Evolutionary conservation across 2,888 invertebrate species (phyloP), one percentile per base, ranked within the genome.

Genomic region (Cactoblastis cactorum): DNA sequence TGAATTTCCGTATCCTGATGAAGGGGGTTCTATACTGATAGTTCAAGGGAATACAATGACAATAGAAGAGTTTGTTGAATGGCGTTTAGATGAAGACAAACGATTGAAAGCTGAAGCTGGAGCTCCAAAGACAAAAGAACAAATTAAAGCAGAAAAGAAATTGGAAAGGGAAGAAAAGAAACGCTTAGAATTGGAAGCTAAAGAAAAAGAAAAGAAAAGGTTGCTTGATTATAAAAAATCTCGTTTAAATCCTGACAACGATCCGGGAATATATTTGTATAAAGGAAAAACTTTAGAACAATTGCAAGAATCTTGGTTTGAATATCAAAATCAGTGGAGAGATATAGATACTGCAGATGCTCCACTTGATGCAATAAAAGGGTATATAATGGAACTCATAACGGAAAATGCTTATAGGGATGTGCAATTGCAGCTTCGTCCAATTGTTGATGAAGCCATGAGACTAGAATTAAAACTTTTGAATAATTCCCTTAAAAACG

Each of bases 401-500:
- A 92, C 91, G 8, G 92, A 93, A 59, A 90, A 92, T 55, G 92
- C 93, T 57, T 91, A 93, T 56, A 80, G 91, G 52, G 92, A 94
- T 56, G 86, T 94, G 49, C 93, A 95, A 51, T 62, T 92, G 22
- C 91, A 95, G 67, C 82, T 95, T 28, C 84, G 95, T n/a, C 80
- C 90, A 33, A 84, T 92, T 43, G 94, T 95, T 0, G 96, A 96
- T 67, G 92, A 93, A 61, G 65, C 91, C 60, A 93, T 94, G 93
- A 85, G 88, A 62, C 50, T 91, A 19, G 93, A 93, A 62, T 69
- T 93, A 43, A 80, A 80, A 3, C 57, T 85, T 48, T 71, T 93
- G 17, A 89, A 90, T 77, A 90, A 68, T 61, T 92, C 91, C 51
- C 77, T 91, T 64, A 92, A 78, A 59, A 65, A 56, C 0, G 91